These are phyloP conservation scores for Rattus rattus DNA, from an alignment of 2,113 vertebrate species.

Conservation along the genomic window DNA sequence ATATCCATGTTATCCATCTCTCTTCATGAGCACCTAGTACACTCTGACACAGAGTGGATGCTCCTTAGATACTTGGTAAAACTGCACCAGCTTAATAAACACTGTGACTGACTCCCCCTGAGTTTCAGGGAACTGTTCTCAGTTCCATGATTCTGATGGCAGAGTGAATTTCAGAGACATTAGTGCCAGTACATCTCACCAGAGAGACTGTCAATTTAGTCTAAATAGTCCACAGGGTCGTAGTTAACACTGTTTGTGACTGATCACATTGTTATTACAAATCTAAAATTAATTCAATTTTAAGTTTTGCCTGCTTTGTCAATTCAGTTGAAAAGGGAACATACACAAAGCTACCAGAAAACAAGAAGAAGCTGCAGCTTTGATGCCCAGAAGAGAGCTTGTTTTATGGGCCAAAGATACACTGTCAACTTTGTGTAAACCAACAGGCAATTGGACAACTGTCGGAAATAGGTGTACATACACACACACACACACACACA, in stretches of 20 bases:
- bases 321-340: constrained; percentile 48
- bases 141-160: not conserved
- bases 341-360: constrained; percentile 40
- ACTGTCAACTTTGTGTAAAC: not conserved
- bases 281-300: constrained; percentile 73
- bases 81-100: not conserved
- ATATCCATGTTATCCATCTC: not conserved
- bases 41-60: not conserved
- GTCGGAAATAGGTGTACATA: not conserved
- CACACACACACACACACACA: not conserved
- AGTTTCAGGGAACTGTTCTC: constrained; percentile 15
- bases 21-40: not conserved
- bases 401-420: constrained; percentile 4
- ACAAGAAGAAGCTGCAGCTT: not conserved
- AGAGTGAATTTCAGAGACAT: constrained; percentile 24
- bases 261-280: constrained; percentile 65
- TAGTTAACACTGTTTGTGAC: constrained; percentile 24
- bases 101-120: not conserved
- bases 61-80: constrained; percentile 3
- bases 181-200: constrained; percentile 34
- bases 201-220: constrained; percentile 36
- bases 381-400: not conserved
- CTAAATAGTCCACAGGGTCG: constrained; percentile 4
- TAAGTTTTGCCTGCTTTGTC: constrained; percentile 52
- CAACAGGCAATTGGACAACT: not conserved